These are phyloP conservation scores for Coelopa frigida DNA, from an alignment of 1,140 invertebrate species.

Conservation along the genomic window DNA sequence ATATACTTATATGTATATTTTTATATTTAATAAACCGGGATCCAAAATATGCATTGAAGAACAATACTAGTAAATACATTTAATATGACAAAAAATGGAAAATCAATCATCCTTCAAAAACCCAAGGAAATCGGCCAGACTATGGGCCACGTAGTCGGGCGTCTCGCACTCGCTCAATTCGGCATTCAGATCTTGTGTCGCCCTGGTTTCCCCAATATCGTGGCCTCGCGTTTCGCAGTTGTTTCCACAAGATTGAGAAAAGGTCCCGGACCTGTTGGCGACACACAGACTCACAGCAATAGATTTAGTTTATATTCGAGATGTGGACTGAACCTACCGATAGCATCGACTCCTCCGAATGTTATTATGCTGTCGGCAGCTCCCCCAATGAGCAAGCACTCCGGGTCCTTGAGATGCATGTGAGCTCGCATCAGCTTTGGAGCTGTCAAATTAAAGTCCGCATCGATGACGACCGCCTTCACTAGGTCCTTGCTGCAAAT, in stretches of 20 bases:
- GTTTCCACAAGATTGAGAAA: conserved; percentile 47
- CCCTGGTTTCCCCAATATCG: conserved; percentile 51
- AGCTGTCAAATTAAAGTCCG: conserved; percentile 44
- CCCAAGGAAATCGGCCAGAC: conserved; percentile 31
- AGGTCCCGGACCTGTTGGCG: conserved; percentile 45
- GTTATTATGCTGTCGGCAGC: conserved; percentile 46
- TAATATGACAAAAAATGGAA: no score
- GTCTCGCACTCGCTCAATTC: conserved; percentile 15
- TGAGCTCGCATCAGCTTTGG: conserved; percentile 44
- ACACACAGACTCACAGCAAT: background rate
- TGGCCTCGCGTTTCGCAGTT: conserved; percentile 45
- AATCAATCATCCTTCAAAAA: no score
- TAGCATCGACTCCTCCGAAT: conserved; percentile 34
- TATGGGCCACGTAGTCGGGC: conserved; percentile 46
- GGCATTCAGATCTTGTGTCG: conserved; percentile 26
- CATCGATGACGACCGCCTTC: conserved; percentile 47
- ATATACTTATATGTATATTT: background rate
- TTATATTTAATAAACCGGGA: no score
- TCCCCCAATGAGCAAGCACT: conserved; percentile 43
- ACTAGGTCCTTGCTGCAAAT: conserved; percentile 40
- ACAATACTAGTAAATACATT: no score
- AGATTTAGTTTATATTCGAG: background rate
- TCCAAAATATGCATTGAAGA: no score
- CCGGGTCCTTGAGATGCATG: conserved; percentile 39
- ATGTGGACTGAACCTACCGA: conserved; percentile 17